Percentiles rank a stretch among this genome's conserved stretches.
Evolutionary conservation across 2,797 vertebrate species (phyloP).

Genomic region (Channallabes apus): DNA sequence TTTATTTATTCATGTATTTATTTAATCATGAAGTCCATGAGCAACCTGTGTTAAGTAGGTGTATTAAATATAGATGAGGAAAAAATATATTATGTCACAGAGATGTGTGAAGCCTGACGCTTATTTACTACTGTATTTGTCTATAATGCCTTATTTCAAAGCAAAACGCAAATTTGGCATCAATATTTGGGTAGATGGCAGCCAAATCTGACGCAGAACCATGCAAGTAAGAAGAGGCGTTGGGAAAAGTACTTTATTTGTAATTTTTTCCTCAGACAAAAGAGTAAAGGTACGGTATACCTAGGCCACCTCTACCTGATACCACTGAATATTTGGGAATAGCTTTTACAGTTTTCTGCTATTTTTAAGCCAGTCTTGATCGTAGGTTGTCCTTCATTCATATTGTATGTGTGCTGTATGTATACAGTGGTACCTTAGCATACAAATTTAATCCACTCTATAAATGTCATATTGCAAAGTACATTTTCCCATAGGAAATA

Average conservation of each 20-base stretch:
- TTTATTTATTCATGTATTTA: background rate
- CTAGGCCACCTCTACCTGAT: background rate
- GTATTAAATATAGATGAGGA: background rate
- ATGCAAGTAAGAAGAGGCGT: background rate
- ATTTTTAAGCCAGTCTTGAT: background rate
- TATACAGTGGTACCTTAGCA: background rate
- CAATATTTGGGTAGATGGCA: background rate
- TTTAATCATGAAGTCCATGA: background rate
- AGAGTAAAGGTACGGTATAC: background rate
- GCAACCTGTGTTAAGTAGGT: too few species aligned
- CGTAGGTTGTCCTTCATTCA: background rate
- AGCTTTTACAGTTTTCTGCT: background rate
- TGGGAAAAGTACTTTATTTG: background rate
- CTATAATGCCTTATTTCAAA: background rate
- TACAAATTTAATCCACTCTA: too few species aligned
- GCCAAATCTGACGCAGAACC: background rate
- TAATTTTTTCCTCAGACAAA: background rate
- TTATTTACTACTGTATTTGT: background rate
- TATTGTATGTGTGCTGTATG: background rate
- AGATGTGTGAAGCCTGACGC: background rate
- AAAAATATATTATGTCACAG: background rate
- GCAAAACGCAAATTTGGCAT: background rate
- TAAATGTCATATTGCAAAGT: too few species aligned
- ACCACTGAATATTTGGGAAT: background rate
- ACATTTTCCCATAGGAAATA: too few species aligned